phyloP scores from a whole-genome alignment of 53 echinoderm and acorn worm genomes.

The Echinarachnius parma region DNA sequence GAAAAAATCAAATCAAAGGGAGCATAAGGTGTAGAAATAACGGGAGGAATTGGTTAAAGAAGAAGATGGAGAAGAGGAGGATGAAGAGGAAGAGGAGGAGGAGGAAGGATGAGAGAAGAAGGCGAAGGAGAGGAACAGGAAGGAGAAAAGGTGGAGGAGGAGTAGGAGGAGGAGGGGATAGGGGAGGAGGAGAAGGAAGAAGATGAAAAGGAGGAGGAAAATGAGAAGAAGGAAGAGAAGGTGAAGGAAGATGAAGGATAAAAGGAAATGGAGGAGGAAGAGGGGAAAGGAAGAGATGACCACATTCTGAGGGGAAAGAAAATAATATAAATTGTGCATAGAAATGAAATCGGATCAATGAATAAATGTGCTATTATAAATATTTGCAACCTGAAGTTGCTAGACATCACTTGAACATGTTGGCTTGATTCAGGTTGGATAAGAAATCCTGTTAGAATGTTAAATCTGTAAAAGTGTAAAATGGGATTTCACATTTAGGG shows the following conservation, averaged over 20 bases:
- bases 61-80: background rate
- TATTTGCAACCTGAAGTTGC: too few relatives aligned
- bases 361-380: too few relatives aligned
- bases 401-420: too few relatives aligned
- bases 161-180: background rate
- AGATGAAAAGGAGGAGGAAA: background rate
- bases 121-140: background rate
- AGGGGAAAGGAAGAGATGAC: background rate
- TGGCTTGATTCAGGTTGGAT: too few relatives aligned
- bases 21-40: too few relatives aligned
- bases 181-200: background rate
- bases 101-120: background rate
- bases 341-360: too few relatives aligned
- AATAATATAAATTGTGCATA: too few relatives aligned
- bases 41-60: too few relatives aligned
- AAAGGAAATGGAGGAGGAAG: background rate
- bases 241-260: background rate
- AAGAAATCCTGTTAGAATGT: too few relatives aligned
- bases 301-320: background rate
- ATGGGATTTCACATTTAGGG: too few relatives aligned
- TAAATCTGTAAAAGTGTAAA: too few relatives aligned
- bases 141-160: background rate
- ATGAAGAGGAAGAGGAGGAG: background rate
- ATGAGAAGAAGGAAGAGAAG: background rate
- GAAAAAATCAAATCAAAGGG: too few relatives aligned